Evolutionary conservation across 2,113 vertebrate species (phyloP), one percentile per base, ranked within the genome.

Genomic region (Tamias sibiricus): DNA sequence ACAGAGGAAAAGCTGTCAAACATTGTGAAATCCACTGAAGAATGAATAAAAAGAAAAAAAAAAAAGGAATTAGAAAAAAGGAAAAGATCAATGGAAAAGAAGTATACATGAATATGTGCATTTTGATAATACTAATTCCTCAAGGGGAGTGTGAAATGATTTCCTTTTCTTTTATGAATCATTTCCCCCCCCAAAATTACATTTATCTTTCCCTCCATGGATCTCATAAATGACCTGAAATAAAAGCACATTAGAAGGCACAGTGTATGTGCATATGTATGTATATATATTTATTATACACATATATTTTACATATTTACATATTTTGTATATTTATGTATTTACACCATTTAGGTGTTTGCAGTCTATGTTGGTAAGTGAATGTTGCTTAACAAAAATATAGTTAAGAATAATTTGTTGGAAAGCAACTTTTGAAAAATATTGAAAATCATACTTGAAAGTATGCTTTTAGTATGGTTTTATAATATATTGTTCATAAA

Each of bases 21-120:
- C 83, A 62, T 28, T 44, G 0, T 0, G 0, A 92, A 72, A 13
- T 82, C 1, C 16, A 74, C 5, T 44, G 52, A 80, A 72, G 37
- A 91, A 62, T 54, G 13, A 2, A 2, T 54, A 57, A 9, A 79
- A 75, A 90, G 77, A 79, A 82, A 68, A 7, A 75, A 1, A 74
- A 88, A 86, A 49, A 49, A 49, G 72, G 72, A 85, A 69, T 62
- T 26, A 62, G 17, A 20, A 6, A 40, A 35, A 76, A 80, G 40
- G 40, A 40, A 49, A 95, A 0, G 0, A 95, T 44, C 22, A 94
- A 4, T 92, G 37, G 59, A 8, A 64, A 90, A 77, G 2, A 49
- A 37, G 77, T 68, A 22, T 66, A 66, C 16, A 5, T 69, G 42
- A 66, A 82, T 96, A 37, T 94, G 72, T 76, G 42, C 35, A 5